Percentiles rank a stretch among this genome's conserved stretches.
Evolutionary conservation across 2,797 vertebrate species (phyloP).

Genomic region (Dendrocincla tyrannina): DNA sequence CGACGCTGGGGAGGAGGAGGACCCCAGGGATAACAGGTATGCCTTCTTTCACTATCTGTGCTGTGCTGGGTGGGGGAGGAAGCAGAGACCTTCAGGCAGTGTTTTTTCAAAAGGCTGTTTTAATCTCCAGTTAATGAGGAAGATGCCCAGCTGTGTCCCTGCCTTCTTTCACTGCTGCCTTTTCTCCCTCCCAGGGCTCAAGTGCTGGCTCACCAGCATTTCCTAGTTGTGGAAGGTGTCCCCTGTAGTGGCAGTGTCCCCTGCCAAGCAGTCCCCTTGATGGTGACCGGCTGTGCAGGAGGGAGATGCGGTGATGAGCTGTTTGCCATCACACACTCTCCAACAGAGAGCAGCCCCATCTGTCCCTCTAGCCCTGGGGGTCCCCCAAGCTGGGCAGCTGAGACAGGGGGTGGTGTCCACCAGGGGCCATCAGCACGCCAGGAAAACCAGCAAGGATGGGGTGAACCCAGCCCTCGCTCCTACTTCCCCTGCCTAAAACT

Average conservation of each 20-base stretch:
- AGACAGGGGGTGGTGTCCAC: background rate
- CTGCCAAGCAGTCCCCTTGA: background rate
- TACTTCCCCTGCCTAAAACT: constrained; percentile 25
- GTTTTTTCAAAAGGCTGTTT: background rate
- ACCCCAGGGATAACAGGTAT: constrained; percentile 34
- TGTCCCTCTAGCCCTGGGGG: background rate
- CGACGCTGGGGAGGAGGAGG: background rate
- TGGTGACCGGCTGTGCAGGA: background rate
- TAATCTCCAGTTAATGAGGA: background rate
- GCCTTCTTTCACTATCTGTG: background rate
- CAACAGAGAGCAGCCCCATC: background rate
- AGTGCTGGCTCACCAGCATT: background rate
- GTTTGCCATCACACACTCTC: accelerated
- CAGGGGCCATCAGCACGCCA: background rate
- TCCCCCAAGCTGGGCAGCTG: background rate
- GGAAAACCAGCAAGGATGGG: background rate
- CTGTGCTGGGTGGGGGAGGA: background rate
- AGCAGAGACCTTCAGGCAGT: background rate
- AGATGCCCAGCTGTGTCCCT: background rate
- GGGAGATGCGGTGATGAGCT: background rate
- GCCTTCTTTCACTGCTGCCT: background rate
- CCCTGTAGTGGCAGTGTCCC: background rate
- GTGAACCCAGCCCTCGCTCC: background rate
- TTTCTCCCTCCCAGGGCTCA: background rate
- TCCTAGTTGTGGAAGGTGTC: background rate